These are phyloP conservation scores for Ditylenchus weischeri DNA, from an alignment of 2,888 invertebrate genomes.

Conservation along the genomic window DNA sequence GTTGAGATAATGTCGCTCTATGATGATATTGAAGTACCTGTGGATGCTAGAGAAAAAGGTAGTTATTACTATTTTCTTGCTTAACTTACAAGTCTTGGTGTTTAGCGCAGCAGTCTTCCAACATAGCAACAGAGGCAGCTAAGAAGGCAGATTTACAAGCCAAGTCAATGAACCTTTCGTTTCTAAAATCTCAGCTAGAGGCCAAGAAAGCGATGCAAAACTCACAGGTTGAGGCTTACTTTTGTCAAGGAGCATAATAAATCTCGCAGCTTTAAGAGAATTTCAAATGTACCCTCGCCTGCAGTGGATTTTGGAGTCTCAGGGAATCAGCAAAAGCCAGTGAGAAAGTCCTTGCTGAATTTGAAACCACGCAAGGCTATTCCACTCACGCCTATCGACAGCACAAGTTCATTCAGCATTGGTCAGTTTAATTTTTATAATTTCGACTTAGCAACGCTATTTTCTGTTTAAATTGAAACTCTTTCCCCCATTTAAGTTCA, in stretches of 20 bases:
- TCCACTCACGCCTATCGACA: constrained; percentile 32
- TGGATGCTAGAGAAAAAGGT: constrained; percentile 6
- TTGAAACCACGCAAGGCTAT: constrained; percentile 34
- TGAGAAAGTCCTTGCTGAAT: constrained; percentile 14
- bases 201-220: constrained; percentile 42
- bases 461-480: too few species aligned
- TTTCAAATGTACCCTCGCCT: constrained; percentile 19
- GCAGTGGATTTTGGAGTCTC: constrained; percentile 35
- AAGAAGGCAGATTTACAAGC: too few species aligned
- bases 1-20: background rate
- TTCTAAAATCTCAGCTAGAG: constrained; percentile 52
- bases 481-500: too few species aligned
- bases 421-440: background rate
- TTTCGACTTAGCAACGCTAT: too few species aligned
- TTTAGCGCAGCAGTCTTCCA: too few species aligned
- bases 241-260: too few species aligned
- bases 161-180: constrained; percentile 40
- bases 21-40: constrained; percentile 8
- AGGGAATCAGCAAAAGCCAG: background rate
- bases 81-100: too few species aligned
- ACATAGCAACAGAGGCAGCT: too few species aligned
- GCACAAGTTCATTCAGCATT: constrained; percentile 39
- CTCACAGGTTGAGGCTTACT: constrained; percentile 23
- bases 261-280: background rate
- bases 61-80: too few species aligned